phyloP scores from a whole-genome alignment of 2,797 vertebrate species.

The Denticeps clupeoides region DNA sequence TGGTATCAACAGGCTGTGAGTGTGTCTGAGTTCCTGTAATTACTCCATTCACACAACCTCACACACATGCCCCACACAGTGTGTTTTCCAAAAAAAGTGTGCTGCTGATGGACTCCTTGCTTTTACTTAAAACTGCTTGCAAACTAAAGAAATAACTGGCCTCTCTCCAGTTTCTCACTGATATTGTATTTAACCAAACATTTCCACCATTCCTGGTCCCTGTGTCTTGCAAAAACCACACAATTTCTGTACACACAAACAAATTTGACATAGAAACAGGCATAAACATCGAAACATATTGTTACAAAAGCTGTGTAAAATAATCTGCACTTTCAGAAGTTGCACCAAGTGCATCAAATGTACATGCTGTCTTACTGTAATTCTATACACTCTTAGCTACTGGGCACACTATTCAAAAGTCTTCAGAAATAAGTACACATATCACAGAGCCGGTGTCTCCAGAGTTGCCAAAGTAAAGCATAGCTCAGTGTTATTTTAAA shows the following conservation, averaged over 20 bases:
- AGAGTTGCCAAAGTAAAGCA: constrained; percentile 32
- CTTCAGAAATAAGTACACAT: constrained; percentile 36
- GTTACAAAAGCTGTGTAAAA: constrained; percentile 14
- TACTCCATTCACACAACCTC: neutral
- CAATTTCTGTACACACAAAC: no score
- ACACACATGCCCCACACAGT: neutral
- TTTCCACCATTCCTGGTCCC: constrained; percentile 29
- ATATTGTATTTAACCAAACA: constrained; percentile 27
- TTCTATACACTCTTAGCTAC: constrained; percentile 21
- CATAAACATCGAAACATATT: constrained; percentile 28
- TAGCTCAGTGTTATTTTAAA: constrained; percentile 25
- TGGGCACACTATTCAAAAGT: constrained; percentile 20
- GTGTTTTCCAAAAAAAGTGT: constrained; percentile 4
- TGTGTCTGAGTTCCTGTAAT: constrained; percentile 3
- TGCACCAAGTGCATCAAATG: constrained; percentile 8
- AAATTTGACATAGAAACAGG: constrained; percentile 29
- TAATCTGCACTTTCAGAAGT: neutral
- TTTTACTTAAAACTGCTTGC: constrained; percentile 29
- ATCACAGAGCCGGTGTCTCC: constrained; percentile 18
- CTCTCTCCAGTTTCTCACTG: constrained; percentile 18
- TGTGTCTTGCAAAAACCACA: constrained; percentile 34
- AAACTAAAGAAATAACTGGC: constrained; percentile 18
- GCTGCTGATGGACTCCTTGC: constrained; percentile 11
- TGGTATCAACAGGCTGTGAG: constrained; percentile 2
- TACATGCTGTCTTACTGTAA: constrained; percentile 15